Percentiles rank a stretch among this genome's conserved stretches.
phyloP scores from a whole-genome alignment of 2,113 vertebrate genomes.

The Leuciscus idus region DNA sequence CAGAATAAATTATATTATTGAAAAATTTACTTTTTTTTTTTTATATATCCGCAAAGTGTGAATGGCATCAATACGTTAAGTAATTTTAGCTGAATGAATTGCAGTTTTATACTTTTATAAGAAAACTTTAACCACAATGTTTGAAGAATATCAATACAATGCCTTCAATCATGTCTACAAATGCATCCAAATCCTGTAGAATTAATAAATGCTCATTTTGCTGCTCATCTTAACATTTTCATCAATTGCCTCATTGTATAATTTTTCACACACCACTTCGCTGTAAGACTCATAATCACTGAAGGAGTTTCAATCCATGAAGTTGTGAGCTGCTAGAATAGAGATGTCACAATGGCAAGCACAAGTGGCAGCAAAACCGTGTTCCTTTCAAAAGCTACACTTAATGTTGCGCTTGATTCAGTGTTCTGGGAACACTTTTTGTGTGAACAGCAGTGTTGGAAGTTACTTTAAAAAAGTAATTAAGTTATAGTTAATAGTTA shows the following conservation, averaged over 20 bases:
- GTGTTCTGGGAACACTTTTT: too few relatives aligned
- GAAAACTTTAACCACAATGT: not conserved
- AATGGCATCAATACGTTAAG: not conserved
- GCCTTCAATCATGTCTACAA: not conserved
- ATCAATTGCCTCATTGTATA: not conserved
- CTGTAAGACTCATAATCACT: not conserved
- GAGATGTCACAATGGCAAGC: not conserved
- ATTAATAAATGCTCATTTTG: not conserved
- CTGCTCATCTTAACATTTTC: not conserved
- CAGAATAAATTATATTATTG: not conserved
- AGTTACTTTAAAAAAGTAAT: too few relatives aligned
- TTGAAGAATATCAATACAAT: not conserved
- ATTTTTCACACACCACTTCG: not conserved
- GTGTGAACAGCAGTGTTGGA: too few relatives aligned
- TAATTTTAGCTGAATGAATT: not conserved
- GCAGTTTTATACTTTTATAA: not conserved
- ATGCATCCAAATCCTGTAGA: not conserved
- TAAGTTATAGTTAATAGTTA: too few relatives aligned
- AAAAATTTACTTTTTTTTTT: not conserved
- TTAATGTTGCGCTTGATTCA: too few relatives aligned
- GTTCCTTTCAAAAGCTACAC: not conserved
- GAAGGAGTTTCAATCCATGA: not conserved
- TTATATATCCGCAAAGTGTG: too few relatives aligned
- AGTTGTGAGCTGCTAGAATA: not conserved
- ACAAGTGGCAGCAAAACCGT: not conserved